Base-by-base conservation (phyloP, 1,140 invertebrate genomes). In the Drosophila kurseongensis region DNA sequence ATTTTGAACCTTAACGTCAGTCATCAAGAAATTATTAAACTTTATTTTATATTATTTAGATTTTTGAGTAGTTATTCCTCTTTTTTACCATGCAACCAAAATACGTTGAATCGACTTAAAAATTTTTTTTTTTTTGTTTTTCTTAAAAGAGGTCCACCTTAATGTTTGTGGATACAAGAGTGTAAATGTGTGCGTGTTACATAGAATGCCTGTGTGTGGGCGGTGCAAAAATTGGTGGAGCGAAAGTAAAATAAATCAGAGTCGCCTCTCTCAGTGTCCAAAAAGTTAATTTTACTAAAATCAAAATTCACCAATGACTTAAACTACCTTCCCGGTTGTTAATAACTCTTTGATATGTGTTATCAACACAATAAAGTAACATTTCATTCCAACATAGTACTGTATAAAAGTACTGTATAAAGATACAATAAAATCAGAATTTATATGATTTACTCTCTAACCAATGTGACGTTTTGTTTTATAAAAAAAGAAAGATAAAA, bases 171-270 rank as follows among this genome's bases (percentile, higher is more conserved):
- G 32, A 41, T 48, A 27, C 57, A 29, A 45, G 42, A 47, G 14
- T 48, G 27, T 47, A 32, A n/a, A 38, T 62, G 36, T 66, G 41
- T 29, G 38, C 45, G 48, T 56, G 42, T 74, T 62, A 47, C 50
- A 42, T 60, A n/a, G 40, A 69, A 29, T 68, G 57, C 69, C 47
- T 62, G 38, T 80, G 67, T 79, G 80, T 76, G 57, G 71, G 80
- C 52, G 60, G 27, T 40, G 47, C 60, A 41, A 50, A 52, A 45
- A 36, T 44, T 36, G 36, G 63, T 50, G 54, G 52, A 35, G 42
- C 13, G 50, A 74, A 75, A 61, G 18, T 35, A 52, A 62, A 63
- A 62, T 56, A 75, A 51, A 54, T 62, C 27, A 41, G 10, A 52
- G 62, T 55, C 54, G 29, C 16, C 16, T 18, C 36, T 9, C 35